Base-by-base conservation (phyloP, 2,797 vertebrate species). In the Chrosomus eos region DNA sequence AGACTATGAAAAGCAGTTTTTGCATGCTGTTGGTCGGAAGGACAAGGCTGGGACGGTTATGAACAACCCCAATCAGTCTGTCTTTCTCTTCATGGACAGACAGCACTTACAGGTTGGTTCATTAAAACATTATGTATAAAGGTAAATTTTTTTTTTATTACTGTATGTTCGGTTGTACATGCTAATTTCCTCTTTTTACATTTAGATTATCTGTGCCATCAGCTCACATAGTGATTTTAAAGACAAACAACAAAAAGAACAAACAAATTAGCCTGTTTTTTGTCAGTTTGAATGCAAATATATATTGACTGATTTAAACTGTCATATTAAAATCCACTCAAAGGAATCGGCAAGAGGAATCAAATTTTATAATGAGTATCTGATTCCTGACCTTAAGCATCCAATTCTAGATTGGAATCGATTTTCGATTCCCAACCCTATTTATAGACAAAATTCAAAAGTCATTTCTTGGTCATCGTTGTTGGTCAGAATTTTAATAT, bases 41-140 rank as follows among this genome's bases (percentile, higher is more conserved):
- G 98, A 99, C 95, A 99, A 99, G 96, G 98, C 98, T 96, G 98
- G 98, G 95, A 97, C 98, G 96, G 97, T 99, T 91, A 95, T 99
- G 96, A 99, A 99, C 97, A 99, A 99, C 94, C 98, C 98, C 92
- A 97, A 93, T 95, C 98, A 99, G 97, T 99, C 98, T 92, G 96
- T 99, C 93, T 99, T 99, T 96, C 98, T 99, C 94, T 99, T 99
- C 92, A 97, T 99, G 96, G 97, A 99, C 94, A 96, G 97, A 97
- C 98, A 99, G 95, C 97, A 99, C 96, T 97, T 99, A 94, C 98
- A 99, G 97, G 98, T 98, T 86, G 92, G 90, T 86, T 79, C 1
- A 19, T 8, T 53, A 31, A 23, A 31, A 33, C 18, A 33, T 23
- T 5, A 45, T 16, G 14, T 9, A 21, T 60, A 5, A 71, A 23